phyloP scores from a whole-genome alignment of 2,113 vertebrate species.

The Gadus chalcogrammus region DNA sequence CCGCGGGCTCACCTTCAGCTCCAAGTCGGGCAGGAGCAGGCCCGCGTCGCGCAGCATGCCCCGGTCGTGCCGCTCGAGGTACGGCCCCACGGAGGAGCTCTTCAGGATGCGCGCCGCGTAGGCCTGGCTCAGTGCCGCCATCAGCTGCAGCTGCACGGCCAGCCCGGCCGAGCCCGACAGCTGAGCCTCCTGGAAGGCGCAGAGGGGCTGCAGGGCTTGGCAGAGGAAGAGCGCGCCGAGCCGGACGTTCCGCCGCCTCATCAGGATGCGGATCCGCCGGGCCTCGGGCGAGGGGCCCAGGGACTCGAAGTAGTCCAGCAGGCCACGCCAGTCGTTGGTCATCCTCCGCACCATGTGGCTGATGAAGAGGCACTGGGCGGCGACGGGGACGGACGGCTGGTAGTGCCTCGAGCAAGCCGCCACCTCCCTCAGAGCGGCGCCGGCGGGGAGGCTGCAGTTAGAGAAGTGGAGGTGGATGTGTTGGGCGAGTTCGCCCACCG shows the following conservation, averaged over 20 bases:
- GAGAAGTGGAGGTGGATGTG: slow-evolving; percentile 52
- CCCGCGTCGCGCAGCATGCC: too few relatives aligned
- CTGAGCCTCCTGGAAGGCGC: slow-evolving; percentile 46
- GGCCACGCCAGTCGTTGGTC: slow-evolving; percentile 43
- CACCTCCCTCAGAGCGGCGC: too few relatives aligned
- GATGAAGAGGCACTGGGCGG: slow-evolving; percentile 34
- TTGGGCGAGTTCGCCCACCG: slow-evolving; percentile 47
- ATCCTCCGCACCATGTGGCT: slow-evolving; percentile 50
- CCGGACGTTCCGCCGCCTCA: slow-evolving; percentile 28
- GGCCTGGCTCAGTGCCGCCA: slow-evolving; percentile 29
- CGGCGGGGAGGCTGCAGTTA: not conserved
- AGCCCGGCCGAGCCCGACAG: not conserved
- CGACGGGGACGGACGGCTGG: not conserved
- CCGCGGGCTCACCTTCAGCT: slow-evolving; percentile 27
- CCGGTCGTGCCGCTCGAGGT: slow-evolving; percentile 20
- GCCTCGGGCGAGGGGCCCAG: not conserved
- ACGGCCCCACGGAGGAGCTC: not conserved
- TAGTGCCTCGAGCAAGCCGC: not conserved
- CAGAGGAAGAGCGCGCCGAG: slow-evolving; percentile 61
- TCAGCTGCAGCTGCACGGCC: slow-evolving; percentile 39
- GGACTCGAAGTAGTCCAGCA: slow-evolving; percentile 52
- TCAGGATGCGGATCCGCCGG: slow-evolving; percentile 28
- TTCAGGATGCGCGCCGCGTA: slow-evolving; percentile 44
- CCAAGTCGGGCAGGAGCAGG: slow-evolving; percentile 3
- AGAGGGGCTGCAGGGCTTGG: slow-evolving; percentile 59